Evolutionary conservation across 2,797 vertebrate genomes (phyloP).

Genomic region (Arctocebus calabarensis): DNA sequence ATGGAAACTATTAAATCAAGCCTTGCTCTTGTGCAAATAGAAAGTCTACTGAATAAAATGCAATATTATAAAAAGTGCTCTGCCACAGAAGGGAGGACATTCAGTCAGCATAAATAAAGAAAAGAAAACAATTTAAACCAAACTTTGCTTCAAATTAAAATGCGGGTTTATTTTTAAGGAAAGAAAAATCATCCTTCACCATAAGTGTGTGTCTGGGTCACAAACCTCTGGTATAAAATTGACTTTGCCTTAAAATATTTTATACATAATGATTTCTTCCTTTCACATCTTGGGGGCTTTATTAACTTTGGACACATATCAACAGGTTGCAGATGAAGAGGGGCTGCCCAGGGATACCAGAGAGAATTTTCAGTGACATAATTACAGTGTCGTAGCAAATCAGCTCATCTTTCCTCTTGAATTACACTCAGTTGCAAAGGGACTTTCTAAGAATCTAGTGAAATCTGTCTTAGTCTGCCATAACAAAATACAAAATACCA

Average conservation of each 20-base stretch:
- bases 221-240: conserved; percentile 81
- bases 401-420: background rate
- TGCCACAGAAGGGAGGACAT: background rate
- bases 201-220: conserved; percentile 80
- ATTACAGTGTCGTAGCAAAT: conserved; percentile 45
- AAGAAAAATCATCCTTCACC: conserved; percentile 79
- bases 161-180: conserved; percentile 85
- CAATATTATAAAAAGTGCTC: conserved; percentile 48
- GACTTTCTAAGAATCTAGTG: conserved; percentile 55
- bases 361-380: conserved; percentile 70
- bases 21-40: conserved; percentile 61
- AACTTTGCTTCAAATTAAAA: conserved; percentile 85
- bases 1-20: conserved; percentile 82
- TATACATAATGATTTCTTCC: conserved; percentile 83
- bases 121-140: conserved; percentile 81
- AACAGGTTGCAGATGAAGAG: conserved; percentile 73
- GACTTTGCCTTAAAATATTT: conserved; percentile 82
- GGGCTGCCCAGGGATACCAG: conserved; percentile 49
- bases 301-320: conserved; percentile 86
- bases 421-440: background rate
- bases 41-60: conserved; percentile 70
- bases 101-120: conserved; percentile 76
- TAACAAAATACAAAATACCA: background rate
- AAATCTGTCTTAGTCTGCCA: background rate
- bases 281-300: conserved; percentile 83